Evolutionary conservation across 2,888 invertebrate species (phyloP).

Genomic region (Phrixothrix hirtus): DNA sequence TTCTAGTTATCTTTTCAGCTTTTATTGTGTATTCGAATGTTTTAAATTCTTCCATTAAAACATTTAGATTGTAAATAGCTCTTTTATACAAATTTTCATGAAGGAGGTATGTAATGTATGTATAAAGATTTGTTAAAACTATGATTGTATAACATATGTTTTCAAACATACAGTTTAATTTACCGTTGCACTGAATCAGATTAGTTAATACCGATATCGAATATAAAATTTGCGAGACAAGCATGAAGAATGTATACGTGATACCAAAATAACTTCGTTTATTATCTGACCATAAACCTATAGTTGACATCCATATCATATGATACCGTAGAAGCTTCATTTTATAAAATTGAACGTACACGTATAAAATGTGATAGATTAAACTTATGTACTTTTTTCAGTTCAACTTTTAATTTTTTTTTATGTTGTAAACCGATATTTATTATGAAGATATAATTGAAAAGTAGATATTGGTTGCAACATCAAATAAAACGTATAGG

Average conservation of each 20-base stretch:
- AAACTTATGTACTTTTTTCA: no score
- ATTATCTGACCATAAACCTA: conserved; percentile 7
- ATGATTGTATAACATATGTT: conserved; percentile 1
- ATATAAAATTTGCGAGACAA: neutral
- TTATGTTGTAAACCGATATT: no score
- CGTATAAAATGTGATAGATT: no score
- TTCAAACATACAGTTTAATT: conserved; percentile 4
- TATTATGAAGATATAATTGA: no score
- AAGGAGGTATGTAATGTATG: neutral
- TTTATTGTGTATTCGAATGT: neutral
- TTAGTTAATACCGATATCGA: neutral
- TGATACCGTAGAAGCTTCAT: conserved; percentile 2
- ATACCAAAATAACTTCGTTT: neutral
- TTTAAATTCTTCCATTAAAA: conserved; percentile 4
- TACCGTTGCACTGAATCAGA: conserved; percentile 3
- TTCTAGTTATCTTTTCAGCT: conserved; percentile 3
- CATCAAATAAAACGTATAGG: no score
- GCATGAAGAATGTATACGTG: neutral
- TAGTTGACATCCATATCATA: neutral
- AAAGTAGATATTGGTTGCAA: no score
- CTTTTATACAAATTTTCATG: neutral
- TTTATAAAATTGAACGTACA: no score
- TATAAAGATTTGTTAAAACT: neutral
- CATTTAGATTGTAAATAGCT: neutral
- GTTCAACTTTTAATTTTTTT: no score